Base-by-base conservation (phyloP, 1,140 invertebrate species). In the Arctopsyche grandis region DNA sequence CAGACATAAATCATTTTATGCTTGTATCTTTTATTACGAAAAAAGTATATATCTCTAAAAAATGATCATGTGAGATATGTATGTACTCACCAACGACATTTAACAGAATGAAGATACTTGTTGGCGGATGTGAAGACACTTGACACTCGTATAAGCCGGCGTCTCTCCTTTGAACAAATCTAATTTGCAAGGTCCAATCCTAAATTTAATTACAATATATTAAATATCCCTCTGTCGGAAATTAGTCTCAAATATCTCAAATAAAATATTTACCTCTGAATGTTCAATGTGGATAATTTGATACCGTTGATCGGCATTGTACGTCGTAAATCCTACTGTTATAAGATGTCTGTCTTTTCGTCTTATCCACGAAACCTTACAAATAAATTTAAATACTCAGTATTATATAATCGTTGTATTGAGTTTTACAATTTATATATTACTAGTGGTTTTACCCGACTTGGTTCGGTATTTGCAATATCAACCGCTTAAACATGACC, bases 121-220 rank as follows among this genome's bases (percentile, higher is more conserved):
- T 93, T 76, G 94, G 94, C 66, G 95, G 95, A 89, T 96, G 94
- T 24, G 94, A 94, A 29, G 94, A 95, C 12, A 97, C 93, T 89
- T 96, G 95, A 86, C 95, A 97, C 87, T 97, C 94, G 87, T 96
- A 97, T 73, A 91, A 86, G 24, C 95, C 95, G 16, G 92, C 93
- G 86, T 97, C 95, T 77, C 93, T 90, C 82, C 90, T 90, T 84
- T 95, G 93, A 29, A 95, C 94, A 86, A 91, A 94, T 85, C 93
- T 93, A 83, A 97, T 93, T 89, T 95, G 93, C 75, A 97, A 88
- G 48, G 93, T 94, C 95, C 95, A 97, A 85, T 96, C 95, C 91
- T 94, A 66, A 66, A 66, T 66, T 5, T 4, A 66, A 21, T 22
- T 60, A 60, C 56, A 16, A 60, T 9, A 46, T n/a, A n/a, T n/a